Percentiles rank a stretch among this genome's conserved stretches.
phyloP scores from a whole-genome alignment of 2,888 invertebrate species.

The Tinea semifulvella region DNA sequence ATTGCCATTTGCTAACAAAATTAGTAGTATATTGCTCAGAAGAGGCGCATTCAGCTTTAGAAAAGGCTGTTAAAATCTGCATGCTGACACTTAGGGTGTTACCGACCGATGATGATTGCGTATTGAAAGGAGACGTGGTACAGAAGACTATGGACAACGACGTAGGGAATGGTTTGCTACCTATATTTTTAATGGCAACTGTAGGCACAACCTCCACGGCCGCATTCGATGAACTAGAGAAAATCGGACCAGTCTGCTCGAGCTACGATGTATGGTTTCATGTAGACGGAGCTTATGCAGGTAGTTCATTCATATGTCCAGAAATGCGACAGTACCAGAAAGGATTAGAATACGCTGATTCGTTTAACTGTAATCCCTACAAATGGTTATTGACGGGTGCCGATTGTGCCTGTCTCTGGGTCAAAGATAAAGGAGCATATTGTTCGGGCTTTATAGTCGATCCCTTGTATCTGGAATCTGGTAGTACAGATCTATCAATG shows the following conservation, averaged over 20 bases:
- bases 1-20: conserved; percentile 77
- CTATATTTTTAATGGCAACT: conserved; percentile 85
- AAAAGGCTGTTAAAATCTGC: conserved; percentile 83
- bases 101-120: conserved; percentile 74
- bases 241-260: conserved; percentile 78
- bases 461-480: conserved; percentile 85
- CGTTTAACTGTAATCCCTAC: conserved; percentile 89
- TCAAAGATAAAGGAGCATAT: conserved; percentile 75
- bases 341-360: conserved; percentile 80
- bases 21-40: conserved; percentile 79
- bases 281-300: conserved; percentile 89
- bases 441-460: conserved; percentile 88
- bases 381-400: conserved; percentile 88
- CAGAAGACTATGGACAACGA: conserved; percentile 76
- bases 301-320: conserved; percentile 85
- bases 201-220: conserved; percentile 86
- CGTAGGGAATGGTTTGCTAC: conserved; percentile 75
- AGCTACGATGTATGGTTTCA: conserved; percentile 81
- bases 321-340: conserved; percentile 74
- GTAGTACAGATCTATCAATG: conserved; percentile 75
- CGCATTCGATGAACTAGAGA: conserved; percentile 82
- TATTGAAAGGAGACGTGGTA: conserved; percentile 70
- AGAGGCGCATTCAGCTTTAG: conserved; percentile 80
- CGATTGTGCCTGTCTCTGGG: conserved; percentile 89
- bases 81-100: conserved; percentile 75